Percentiles rank a stretch among this genome's conserved stretches.
Evolutionary conservation across 2,113 vertebrate genomes (phyloP).

Genomic region (Sterna hirundo): DNA sequence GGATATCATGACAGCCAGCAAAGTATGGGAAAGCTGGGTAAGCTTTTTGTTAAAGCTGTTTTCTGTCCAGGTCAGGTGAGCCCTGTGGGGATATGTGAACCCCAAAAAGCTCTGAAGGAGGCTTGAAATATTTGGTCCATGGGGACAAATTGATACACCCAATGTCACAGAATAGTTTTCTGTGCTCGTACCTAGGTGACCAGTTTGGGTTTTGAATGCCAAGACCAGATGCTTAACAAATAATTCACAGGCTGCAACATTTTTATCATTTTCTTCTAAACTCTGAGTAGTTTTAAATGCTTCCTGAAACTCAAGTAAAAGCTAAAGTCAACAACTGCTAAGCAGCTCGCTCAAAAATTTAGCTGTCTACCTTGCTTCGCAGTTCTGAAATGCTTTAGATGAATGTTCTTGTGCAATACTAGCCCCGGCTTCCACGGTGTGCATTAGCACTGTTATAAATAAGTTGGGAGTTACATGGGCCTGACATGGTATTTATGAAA

Average conservation of each 20-base stretch:
- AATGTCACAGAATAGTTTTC: background rate
- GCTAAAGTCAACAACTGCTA: background rate
- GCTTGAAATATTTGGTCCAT: background rate
- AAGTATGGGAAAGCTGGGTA: background rate
- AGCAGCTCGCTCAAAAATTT: background rate
- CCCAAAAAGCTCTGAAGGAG: background rate
- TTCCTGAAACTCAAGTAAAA: background rate
- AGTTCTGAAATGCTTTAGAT: slow-evolving; percentile 28
- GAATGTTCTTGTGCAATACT: slow-evolving; percentile 10
- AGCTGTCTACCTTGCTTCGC: background rate
- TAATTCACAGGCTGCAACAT: background rate
- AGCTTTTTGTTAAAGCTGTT: background rate
- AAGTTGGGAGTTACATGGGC: background rate
- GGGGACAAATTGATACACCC: background rate
- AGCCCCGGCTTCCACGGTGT: background rate
- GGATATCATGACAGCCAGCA: background rate
- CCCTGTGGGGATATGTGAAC: background rate
- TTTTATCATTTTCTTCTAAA: background rate
- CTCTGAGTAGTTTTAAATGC: background rate
- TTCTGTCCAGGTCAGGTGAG: background rate
- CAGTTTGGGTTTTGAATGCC: background rate
- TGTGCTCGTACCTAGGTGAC: background rate
- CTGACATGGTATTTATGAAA: slow-evolving; percentile 56
- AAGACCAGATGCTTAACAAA: background rate
- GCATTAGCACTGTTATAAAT: slow-evolving; percentile 40